Evolutionary conservation across 2,113 vertebrate species (phyloP).

Genomic region (Clarias batrachus): DNA sequence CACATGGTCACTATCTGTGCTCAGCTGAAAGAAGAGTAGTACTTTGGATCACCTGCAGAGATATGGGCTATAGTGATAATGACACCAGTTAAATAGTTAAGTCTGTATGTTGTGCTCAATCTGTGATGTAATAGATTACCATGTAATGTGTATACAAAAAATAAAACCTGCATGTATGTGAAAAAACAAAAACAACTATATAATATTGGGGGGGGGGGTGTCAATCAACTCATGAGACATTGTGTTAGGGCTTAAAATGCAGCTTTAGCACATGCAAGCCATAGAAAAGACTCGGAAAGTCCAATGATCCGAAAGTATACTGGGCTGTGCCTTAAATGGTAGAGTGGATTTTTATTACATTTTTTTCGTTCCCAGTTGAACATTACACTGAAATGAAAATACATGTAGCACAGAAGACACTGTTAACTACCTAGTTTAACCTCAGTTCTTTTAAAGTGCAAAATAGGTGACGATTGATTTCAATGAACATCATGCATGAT

Average conservation of each 20-base stretch:
- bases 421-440: neutral
- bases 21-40: neutral
- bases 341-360: too few relatives aligned
- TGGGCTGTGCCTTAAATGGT: neutral
- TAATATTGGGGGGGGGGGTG: neutral
- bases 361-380: neutral
- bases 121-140: neutral
- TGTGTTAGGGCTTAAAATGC: neutral
- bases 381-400: neutral
- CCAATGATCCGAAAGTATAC: neutral
- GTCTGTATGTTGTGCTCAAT: neutral
- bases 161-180: neutral
- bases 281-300: neutral
- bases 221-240: neutral
- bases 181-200: neutral
- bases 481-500: neutral
- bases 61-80: neutral
- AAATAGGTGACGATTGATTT: neutral
- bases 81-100: neutral
- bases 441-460: neutral
- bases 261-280: neutral
- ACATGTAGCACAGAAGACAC: neutral
- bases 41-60: conserved; percentile 8
- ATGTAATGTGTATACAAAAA: neutral
- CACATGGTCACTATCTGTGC: conserved; percentile 19